Percentiles rank a stretch among this genome's conserved stretches.
phyloP scores from a whole-genome alignment of 2,888 invertebrate genomes.

The Dermolepida albohirtum region DNA sequence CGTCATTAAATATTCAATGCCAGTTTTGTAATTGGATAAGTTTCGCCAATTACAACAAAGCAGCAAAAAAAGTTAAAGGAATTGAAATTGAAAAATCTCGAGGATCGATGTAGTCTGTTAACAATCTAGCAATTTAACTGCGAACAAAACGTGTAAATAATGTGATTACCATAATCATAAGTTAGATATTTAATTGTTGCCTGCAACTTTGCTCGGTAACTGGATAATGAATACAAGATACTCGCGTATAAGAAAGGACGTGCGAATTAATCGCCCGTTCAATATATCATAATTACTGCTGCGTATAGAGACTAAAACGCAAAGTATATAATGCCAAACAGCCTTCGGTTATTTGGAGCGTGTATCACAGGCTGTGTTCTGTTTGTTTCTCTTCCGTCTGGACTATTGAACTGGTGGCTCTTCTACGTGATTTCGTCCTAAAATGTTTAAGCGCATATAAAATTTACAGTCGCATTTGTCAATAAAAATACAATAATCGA shows the following conservation, averaged over 20 bases:
- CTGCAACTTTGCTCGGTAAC: conserved; percentile 44
- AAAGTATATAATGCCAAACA: conserved; percentile 50
- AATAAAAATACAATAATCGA: no score
- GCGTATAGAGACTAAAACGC: conserved; percentile 50
- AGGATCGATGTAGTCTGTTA: conserved; percentile 23
- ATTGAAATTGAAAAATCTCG: conserved; percentile 23
- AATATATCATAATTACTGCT: conserved; percentile 52
- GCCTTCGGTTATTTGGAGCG: conserved; percentile 50
- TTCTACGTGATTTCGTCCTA: conserved; percentile 14
- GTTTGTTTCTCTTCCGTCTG: conserved; percentile 44
- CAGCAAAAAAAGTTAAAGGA: conserved; percentile 6
- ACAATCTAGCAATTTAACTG: conserved; percentile 34
- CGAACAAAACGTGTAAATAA: conserved; percentile 33
- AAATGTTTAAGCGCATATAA: not conserved
- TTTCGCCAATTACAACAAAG: not conserved
- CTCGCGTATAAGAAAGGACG: conserved; percentile 47
- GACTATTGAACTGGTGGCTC: conserved; percentile 30
- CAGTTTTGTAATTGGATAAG: conserved; percentile 23
- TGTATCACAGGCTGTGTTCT: conserved; percentile 49
- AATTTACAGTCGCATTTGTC: no score
- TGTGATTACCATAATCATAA: conserved; percentile 40
- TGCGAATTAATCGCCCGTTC: conserved; percentile 52
- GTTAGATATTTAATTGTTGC: conserved; percentile 46
- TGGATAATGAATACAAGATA: conserved; percentile 46
- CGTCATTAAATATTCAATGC: conserved; percentile 7